Evolutionary conservation across 2,797 vertebrate genomes (phyloP).

Genomic region (Champsocephalus esox): DNA sequence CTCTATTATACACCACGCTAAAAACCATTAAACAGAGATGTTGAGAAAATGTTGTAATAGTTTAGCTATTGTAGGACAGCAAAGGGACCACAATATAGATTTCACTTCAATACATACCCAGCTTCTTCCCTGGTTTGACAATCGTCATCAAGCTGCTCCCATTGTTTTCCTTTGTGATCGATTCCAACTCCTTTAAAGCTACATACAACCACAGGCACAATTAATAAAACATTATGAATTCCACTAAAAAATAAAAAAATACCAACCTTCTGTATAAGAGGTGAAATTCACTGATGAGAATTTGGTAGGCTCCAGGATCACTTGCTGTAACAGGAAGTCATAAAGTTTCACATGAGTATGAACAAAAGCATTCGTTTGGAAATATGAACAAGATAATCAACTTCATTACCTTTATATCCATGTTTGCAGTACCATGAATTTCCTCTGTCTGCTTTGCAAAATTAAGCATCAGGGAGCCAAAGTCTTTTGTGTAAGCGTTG

Average conservation of each 20-base stretch:
- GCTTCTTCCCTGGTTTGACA: constrained; percentile 50
- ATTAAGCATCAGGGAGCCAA: constrained; percentile 32
- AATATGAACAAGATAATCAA: neutral
- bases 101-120: constrained; percentile 55
- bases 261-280: constrained; percentile 63
- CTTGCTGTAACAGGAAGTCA: constrained; percentile 58
- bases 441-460: constrained; percentile 49
- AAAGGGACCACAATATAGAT: too few species aligned
- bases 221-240: neutral
- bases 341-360: neutral
- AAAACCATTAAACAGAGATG: too few species aligned
- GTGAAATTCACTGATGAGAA: constrained; percentile 42
- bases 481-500: accelerated
- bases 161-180: constrained; percentile 22
- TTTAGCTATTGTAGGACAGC: too few species aligned
- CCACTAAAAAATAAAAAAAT: neutral
- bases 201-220: constrained; percentile 14
- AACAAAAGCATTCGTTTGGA: neutral
- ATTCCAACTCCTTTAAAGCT: constrained; percentile 66
- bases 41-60: too few species aligned
- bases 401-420: constrained; percentile 59
- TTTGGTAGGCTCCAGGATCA: constrained; percentile 51
- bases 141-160: constrained; percentile 42
- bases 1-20: too few species aligned
- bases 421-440: constrained; percentile 25